Evolutionary conservation across 2,797 vertebrate genomes (phyloP), one percentile per base, ranked within the genome.

Genomic region (Megaceryle alcyon): DNA sequence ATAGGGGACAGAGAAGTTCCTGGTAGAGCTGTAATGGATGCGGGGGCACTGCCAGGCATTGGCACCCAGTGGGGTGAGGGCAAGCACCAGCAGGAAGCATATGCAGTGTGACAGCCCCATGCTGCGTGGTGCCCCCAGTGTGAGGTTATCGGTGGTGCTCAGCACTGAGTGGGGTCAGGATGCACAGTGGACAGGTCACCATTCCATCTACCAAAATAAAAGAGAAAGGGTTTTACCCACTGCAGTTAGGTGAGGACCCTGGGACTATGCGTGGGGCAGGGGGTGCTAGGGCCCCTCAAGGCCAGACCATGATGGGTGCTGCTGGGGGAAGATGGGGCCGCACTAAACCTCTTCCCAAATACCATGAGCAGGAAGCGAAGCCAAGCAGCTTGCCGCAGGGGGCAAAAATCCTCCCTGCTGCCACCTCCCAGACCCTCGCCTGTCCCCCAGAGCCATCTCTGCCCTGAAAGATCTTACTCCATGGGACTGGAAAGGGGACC

Each of bases 1-100:
- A 71, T 99, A 99, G 48, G 97, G 90, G 56, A 99, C 88, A 0
- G 98, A 98, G 92, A 98, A 99, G 97, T 99, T 98, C 77, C 98
- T 97, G 12, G 98, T 96, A 39, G 97, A 88, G 12, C 96, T 97
- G 28, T 97, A 98, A 31, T 97, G 90, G 63, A 95, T 96, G 31
- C 94, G 96, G 15, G 98, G 98, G 92, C 99, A 99, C 88, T 88
- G 97, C 98, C 92, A 98, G 86, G 87, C 22, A 9, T 12, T 0
- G 0, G 51, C 2, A 2, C 8, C 9, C 61, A 66, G 84, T 0
- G 20, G 46, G 49, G 56, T 19, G 31, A 90, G 60, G 41, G 88
- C 0, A 0, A 96, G 59, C 2, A 7, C 51, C 64, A 97, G 66
- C 28, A 61, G 63, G 43, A 96, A 41, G 41, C 51, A 77, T 11